Conservation (phyloP, 2,888 invertebrate genomes). For the Rhagonycha fulva region DNA sequence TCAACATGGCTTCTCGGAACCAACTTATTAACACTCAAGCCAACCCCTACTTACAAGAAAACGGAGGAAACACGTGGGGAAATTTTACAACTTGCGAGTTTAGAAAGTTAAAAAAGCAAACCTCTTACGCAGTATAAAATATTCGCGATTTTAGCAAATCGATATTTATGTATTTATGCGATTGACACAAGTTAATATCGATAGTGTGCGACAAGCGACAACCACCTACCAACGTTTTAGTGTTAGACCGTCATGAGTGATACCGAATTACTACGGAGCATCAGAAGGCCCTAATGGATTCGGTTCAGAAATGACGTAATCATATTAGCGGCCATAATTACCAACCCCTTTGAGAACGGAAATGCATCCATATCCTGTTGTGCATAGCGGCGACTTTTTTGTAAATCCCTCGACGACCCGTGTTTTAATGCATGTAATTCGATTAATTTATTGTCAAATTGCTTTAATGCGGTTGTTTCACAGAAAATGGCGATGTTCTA, state of each 20-base stretch:
- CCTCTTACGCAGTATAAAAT: constrained; percentile 6
- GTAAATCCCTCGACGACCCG: constrained; percentile 44
- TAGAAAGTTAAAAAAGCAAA: constrained; percentile 7
- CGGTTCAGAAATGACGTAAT: constrained; percentile 62
- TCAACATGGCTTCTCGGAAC: constrained; percentile 42
- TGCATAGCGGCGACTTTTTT: constrained; percentile 38
- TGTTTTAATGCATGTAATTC: constrained; percentile 55
- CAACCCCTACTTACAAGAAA: constrained; percentile 31
- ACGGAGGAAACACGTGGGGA: constrained; percentile 29
- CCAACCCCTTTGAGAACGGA: constrained; percentile 66
- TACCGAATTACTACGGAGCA: constrained; percentile 54
- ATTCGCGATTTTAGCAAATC: not conserved
- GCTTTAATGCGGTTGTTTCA: constrained; percentile 54
- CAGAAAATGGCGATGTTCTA: constrained; percentile 45
- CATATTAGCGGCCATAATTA: constrained; percentile 69
- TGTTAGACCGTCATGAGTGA: constrained; percentile 46
- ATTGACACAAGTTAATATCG: constrained; percentile 16
- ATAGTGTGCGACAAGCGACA: constrained; percentile 21
- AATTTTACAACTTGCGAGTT: constrained; percentile 9
- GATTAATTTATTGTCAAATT: constrained; percentile 58
- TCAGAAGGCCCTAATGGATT: constrained; percentile 55
- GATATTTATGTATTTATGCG: constrained; percentile 9
- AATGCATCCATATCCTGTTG: constrained; percentile 73
- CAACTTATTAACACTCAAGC: constrained; percentile 36
- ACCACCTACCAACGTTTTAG: constrained; percentile 19